Base-by-base conservation (phyloP, 2,113 vertebrate genomes). In the Edolisoma coerulescens region DNA sequence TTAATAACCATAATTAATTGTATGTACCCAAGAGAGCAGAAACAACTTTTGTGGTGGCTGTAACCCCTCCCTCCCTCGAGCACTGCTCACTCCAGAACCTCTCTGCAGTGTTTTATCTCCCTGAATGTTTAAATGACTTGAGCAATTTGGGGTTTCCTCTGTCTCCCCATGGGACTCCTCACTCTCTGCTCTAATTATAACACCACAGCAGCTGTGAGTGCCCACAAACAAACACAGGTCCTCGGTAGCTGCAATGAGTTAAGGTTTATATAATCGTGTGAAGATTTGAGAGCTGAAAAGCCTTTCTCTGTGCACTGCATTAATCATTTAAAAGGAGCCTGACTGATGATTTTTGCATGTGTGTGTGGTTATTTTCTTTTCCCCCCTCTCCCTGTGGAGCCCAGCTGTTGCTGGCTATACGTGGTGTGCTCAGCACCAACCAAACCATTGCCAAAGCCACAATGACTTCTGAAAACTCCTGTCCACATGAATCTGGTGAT, bases 221-320 rank as follows among this genome's bases (percentile, higher is more conserved):
- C 60, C 88, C 96, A 69, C 88, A 89, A 93, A 96, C 65, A 95
- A 69, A 89, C 76, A 78, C 68, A 7, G 65, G 68, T 44, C 80
- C 49, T 77, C 0, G 0, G 47, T 49, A 75, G 64, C 83, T 89
- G 76, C 63, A 56, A 21, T 49, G 60, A 92, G 65, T 69, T 89
- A 68, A 89, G 85, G 80, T 82, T 97, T 96, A 92, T 94, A 60
- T 92, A 93, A 96, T 39, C 64, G 37, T 53, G 59, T 37, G 90
- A 95, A 88, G 79, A 92, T 67, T 37, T 74, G 52, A 92, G 76
- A 94, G 76, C 75, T 81, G 90, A 47, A 86, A 87, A 95, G 53
- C 73, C 41, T 90, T 92, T 81, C 53, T 33, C 64, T 84, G 47
- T 77, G 90, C 47, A 27, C 37, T 24, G 41, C 73, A 90, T 93